Percentiles rank a stretch among this genome's conserved stretches.
Conservation (phyloP, 2,888 invertebrate genomes). For the Thyatira batis region DNA sequence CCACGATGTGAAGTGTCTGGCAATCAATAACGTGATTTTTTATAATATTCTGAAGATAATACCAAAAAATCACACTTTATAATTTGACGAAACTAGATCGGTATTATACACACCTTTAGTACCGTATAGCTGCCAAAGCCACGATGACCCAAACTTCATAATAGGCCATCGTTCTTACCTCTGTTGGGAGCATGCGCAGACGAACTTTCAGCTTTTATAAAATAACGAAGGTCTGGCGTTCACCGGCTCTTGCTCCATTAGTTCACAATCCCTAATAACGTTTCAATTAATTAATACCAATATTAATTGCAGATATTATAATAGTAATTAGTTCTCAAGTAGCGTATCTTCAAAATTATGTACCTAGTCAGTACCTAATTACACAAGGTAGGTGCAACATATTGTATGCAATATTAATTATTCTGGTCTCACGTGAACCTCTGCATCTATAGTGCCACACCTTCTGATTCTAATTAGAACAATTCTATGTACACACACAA, state of each 20-base stretch:
- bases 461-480: conserved; percentile 23
- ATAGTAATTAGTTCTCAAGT: neutral
- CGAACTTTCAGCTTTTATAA: neutral
- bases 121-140: no score
- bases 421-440: conserved; percentile 16
- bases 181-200: no score
- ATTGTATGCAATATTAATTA: conserved; percentile 30
- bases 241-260: neutral
- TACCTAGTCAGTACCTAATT: conserved; percentile 11
- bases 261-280: neutral
- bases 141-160: no score
- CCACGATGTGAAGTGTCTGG: no score
- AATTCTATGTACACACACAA: conserved; percentile 4
- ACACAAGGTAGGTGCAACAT: conserved; percentile 18
- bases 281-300: neutral
- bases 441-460: conserved; percentile 12
- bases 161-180: no score
- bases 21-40: no score
- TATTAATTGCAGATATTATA: neutral
- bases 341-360: conserved; percentile 1
- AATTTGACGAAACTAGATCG: no score
- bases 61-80: no score
- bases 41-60: no score
- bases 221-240: neutral
- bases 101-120: no score